Conservation (phyloP, 1,140 invertebrate genomes). For the Monochamus saltuarius region DNA sequence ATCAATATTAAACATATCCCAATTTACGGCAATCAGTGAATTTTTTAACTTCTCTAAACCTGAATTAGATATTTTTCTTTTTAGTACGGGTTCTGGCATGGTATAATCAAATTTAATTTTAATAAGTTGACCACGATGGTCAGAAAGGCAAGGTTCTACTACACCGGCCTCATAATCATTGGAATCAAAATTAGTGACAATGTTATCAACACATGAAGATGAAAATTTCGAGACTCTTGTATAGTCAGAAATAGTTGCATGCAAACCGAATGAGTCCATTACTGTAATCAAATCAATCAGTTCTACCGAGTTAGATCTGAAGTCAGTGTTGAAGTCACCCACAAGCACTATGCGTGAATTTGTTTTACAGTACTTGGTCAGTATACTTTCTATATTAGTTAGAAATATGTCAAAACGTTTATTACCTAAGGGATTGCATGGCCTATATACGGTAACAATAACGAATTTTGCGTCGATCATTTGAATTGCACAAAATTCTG, state of each 20-base stretch:
- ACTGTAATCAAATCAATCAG: not conserved
- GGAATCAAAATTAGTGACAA: not conserved
- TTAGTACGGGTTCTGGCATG: no score
- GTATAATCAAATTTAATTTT: no score
- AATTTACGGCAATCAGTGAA: no score
- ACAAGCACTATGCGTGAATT: not conserved
- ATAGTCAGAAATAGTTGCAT: conserved; percentile 8
- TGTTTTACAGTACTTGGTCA: not conserved
- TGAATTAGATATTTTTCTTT: no score
- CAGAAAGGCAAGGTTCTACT: no score
- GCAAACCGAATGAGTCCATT: not conserved
- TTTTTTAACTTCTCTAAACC: no score
- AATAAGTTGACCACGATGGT: no score
- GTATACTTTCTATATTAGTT: not conserved
- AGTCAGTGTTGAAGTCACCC: conserved; percentile 5
- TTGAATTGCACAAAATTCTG: conserved; percentile 3
- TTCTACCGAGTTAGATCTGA: not conserved
- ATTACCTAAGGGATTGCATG: not conserved
- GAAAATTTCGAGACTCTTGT: not conserved
- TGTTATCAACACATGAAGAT: conserved; percentile 8
- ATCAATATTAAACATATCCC: no score
- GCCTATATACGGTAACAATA: not conserved
- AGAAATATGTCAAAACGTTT: not conserved
- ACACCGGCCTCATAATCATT: not conserved
- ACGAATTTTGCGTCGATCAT: not conserved